Evolutionary conservation across 2,888 invertebrate genomes (phyloP).

Genomic region (Himalopsyche anomala): DNA sequence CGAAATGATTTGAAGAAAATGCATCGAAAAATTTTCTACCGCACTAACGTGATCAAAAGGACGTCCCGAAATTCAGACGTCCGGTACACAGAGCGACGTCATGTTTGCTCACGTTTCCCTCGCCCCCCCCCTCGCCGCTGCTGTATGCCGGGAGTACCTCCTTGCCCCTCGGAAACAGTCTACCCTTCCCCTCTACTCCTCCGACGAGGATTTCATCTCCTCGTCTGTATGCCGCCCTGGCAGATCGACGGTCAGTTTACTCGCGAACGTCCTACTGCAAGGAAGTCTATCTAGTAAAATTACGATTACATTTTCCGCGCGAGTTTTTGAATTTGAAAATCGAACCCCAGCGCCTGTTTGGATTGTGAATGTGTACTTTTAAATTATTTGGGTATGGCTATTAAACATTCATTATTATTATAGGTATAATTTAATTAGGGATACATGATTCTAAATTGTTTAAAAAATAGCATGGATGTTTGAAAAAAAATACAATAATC

Average conservation of each 20-base stretch:
- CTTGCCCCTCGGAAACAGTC: slow-evolving; percentile 24
- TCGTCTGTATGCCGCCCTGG: slow-evolving; percentile 64
- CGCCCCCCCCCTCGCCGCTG: slow-evolving; percentile 20
- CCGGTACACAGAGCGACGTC: slow-evolving; percentile 43
- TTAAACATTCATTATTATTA: slow-evolving; percentile 2
- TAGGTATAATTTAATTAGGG: background rate
- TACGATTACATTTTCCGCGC: slow-evolving; percentile 45
- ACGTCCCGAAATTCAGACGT: slow-evolving; percentile 40
- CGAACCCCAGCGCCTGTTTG: background rate
- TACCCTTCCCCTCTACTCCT: slow-evolving; percentile 33
- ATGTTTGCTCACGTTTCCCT: slow-evolving; percentile 45
- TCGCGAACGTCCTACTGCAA: slow-evolving; percentile 52
- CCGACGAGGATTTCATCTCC: slow-evolving; percentile 56
- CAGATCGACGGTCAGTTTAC: slow-evolving; percentile 61
- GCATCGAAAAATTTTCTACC: background rate
- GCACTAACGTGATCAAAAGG: slow-evolving; percentile 32
- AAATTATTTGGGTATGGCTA: slow-evolving; percentile 48
- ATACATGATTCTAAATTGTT: too few relatives aligned
- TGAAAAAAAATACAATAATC: too few relatives aligned
- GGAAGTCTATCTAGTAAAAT: slow-evolving; percentile 27
- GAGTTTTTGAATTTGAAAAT: slow-evolving; percentile 36
- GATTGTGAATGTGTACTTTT: slow-evolving; percentile 47
- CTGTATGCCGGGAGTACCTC: background rate
- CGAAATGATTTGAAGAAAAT: background rate
- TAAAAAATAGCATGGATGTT: too few relatives aligned